Percentiles rank a stretch among this genome's conserved stretches.
phyloP scores from a whole-genome alignment of 1,140 invertebrate genomes.

The Heliconius hermathena region DNA sequence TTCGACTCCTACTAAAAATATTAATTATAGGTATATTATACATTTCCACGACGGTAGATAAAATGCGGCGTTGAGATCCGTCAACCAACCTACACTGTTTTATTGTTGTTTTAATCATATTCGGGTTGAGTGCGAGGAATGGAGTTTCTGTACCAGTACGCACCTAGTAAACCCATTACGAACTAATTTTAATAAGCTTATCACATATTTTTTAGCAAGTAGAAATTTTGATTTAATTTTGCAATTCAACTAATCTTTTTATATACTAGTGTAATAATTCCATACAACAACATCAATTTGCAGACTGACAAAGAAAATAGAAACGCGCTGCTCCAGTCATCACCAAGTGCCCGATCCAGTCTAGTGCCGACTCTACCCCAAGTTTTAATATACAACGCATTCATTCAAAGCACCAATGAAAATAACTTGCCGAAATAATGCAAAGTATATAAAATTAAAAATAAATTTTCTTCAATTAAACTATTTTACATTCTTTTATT shows the following conservation, averaged over 20 bases:
- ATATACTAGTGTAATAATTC: neutral
- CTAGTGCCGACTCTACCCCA: constrained; percentile 26
- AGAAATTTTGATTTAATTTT: neutral
- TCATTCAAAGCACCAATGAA: neutral
- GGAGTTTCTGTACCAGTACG: too few species aligned
- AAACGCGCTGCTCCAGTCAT: neutral
- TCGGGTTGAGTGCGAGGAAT: too few species aligned
- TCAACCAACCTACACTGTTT: too few species aligned
- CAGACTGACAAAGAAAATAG: constrained; percentile 8
- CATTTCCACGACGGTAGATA: too few species aligned
- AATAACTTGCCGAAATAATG: neutral
- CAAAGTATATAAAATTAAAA: neutral
- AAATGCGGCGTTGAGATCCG: too few species aligned
- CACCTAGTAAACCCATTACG: too few species aligned
- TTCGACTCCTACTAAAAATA: too few species aligned
- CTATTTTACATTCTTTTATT: too few species aligned
- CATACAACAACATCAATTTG: neutral
- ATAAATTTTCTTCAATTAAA: neutral
- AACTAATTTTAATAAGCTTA: too few species aligned
- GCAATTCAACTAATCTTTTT: too few species aligned
- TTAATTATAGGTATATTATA: too few species aligned
- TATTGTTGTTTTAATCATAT: too few species aligned
- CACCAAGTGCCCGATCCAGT: constrained; percentile 13
- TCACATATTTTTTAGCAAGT: neutral
- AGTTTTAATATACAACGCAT: constrained; percentile 28